A percentile compares a stretch with the other conserved stretches of the same genome.
Conservation (phyloP, 2,888 invertebrate species). For the Ormyrus thymus region DNA sequence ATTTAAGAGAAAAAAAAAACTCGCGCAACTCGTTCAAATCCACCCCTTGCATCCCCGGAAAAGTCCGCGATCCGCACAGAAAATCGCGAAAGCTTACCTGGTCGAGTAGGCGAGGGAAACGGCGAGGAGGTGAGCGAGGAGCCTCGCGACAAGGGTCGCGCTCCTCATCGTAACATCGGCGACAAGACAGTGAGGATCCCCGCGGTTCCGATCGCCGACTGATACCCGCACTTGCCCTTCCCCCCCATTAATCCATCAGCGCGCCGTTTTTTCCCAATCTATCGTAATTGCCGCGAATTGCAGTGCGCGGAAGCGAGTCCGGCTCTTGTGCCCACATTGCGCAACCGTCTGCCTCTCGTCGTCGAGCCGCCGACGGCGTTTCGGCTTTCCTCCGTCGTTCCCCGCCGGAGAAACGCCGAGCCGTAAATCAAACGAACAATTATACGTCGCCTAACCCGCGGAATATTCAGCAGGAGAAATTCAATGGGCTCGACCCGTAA, state of each 20-base stretch:
- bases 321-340: slow-evolving; percentile 1
- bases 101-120: slow-evolving; percentile 57
- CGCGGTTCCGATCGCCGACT: slow-evolving; percentile 25
- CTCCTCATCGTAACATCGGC: slow-evolving; percentile 64
- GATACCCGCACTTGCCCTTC: slow-evolving; percentile 22
- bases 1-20: no score
- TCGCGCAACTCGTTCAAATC: no score
- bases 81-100: slow-evolving; percentile 60
- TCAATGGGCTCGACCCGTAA: no score
- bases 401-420: not conserved
- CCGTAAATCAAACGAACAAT: not conserved
- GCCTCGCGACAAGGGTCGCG: slow-evolving; percentile 58
- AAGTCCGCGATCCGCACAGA: not conserved
- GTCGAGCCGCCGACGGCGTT: no score
- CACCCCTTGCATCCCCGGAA: no score
- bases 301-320: slow-evolving; percentile 28
- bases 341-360: slow-evolving; percentile 1
- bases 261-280: slow-evolving; percentile 38
- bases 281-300: slow-evolving; percentile 32
- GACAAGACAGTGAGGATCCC: slow-evolving; percentile 44
- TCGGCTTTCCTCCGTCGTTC: not conserved
- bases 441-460: not conserved
- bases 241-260: slow-evolving; percentile 67
- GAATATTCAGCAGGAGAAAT: no score
- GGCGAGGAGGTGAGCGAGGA: slow-evolving; percentile 53